A percentile compares a stretch with the other conserved stretches of the same genome.
Evolutionary conservation across 1,140 invertebrate species (phyloP).

Genomic region (Aradophagus sp.): DNA sequence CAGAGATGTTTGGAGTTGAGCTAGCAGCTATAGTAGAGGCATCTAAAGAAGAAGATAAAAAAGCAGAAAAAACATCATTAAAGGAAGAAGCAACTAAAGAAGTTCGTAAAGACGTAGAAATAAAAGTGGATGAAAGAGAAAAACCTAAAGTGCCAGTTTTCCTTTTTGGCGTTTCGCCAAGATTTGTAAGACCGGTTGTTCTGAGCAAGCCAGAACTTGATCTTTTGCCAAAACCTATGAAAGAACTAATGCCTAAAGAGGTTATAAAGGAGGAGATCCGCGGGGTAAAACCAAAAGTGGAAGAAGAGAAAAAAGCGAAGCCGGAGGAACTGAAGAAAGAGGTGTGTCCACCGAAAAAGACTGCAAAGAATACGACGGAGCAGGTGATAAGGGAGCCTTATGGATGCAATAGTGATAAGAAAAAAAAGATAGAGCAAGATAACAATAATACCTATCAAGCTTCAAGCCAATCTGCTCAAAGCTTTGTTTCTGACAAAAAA

Average conservation of each 20-base stretch:
- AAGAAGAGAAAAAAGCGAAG: conserved; percentile 13
- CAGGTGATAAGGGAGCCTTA: not conserved
- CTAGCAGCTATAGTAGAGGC: conserved; percentile 21
- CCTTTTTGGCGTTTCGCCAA: conserved; percentile 15
- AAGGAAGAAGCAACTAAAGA: conserved; percentile 20
- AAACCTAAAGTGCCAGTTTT: conserved; percentile 19
- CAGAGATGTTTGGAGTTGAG: conserved; percentile 24
- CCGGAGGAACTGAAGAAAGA: conserved; percentile 8
- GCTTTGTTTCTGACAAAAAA: conserved; percentile 1
- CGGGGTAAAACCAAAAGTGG: conserved; percentile 3
- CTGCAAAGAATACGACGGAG: not conserved
- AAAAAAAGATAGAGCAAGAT: too few relatives aligned
- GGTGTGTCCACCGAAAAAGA: conserved; percentile 2
- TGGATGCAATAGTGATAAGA: not conserved
- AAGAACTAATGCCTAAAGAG: conserved; percentile 1
- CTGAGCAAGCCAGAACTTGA: conserved; percentile 15
- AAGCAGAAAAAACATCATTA: conserved; percentile 24
- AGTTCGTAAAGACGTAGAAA: conserved; percentile 29
- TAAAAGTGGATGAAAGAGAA: conserved; percentile 19
- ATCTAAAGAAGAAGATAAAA: conserved; percentile 19
- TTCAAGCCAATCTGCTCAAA: conserved; percentile 1
- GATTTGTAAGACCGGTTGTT: conserved; percentile 22
- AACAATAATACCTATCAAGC: not conserved
- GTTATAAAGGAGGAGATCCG: too few relatives aligned
- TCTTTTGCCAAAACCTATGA: conserved; percentile 6